Evolutionary conservation across 2,113 vertebrate genomes (phyloP).

Genomic region (Megaleporinus macrocephalus): DNA sequence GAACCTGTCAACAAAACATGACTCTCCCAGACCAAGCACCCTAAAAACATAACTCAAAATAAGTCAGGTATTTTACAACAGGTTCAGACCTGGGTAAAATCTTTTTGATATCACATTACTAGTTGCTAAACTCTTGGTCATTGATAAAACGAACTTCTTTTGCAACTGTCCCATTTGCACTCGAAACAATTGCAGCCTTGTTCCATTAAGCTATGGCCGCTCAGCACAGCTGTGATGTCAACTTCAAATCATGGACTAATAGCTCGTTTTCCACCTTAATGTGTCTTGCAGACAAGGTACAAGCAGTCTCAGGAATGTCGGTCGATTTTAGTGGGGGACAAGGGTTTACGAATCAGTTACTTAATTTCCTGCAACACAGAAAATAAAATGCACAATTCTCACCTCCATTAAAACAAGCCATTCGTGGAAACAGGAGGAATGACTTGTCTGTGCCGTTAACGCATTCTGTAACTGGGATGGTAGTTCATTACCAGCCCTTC

Average conservation of each 20-base stretch:
- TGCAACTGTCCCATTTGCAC: constrained; percentile 14
- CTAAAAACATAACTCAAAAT: neutral
- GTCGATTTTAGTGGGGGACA: neutral
- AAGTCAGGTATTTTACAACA: neutral
- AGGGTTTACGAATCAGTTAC: constrained; percentile 4
- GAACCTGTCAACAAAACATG: no score
- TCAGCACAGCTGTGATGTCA: constrained; percentile 44
- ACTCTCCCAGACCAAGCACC: neutral
- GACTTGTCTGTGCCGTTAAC: constrained; percentile 30
- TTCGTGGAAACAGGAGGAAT: constrained; percentile 33
- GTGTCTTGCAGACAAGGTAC: constrained; percentile 7
- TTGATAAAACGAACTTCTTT: neutral
- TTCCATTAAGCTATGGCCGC: constrained; percentile 25
- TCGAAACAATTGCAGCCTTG: constrained; percentile 36
- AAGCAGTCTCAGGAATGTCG: neutral
- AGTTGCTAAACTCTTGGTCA: neutral
- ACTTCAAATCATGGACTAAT: constrained; percentile 25
- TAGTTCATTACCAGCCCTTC: constrained; percentile 39
- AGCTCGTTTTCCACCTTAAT: constrained; percentile 13
- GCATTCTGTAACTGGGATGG: constrained; percentile 43
- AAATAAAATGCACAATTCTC: constrained; percentile 45
- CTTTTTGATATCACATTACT: neutral
- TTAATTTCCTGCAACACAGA: constrained; percentile 9
- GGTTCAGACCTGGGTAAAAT: neutral
- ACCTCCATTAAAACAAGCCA: constrained; percentile 37